Base-by-base conservation (phyloP, 2,797 vertebrate species). In the Poecile montanus region DNA sequence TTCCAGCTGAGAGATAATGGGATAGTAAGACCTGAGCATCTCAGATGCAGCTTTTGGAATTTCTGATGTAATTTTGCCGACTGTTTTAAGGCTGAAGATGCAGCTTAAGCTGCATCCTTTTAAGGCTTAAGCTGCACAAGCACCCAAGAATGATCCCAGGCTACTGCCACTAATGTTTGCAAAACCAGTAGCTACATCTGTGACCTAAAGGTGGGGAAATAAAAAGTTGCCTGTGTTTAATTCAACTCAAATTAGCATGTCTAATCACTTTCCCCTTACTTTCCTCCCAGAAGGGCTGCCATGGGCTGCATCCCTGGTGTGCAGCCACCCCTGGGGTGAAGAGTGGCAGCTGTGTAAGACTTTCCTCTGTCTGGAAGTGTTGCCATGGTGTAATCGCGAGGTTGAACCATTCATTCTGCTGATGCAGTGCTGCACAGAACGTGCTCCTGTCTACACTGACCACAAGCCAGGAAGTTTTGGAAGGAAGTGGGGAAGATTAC, bases 401-500 rank as follows among this genome's bases (percentile, higher is more conserved):
- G 63, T 56, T 93, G 61, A 92, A 66, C 80, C 68, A 74, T 83
- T 83, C 65, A 8, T 80, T 80, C 83, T 91, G 93, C 93, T 95
- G 94, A 93, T 87, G 91, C 91, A 79, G 34, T 1, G 53, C 84
- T 74, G 75, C 85, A 38, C 50, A 10, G 75, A 95, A 70, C 19
- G 0, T 53, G 71, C 82, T 94, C 81, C 85, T 92, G 74, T 94
- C 89, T 92, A 4, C 42, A 3, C 53, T 73, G 84, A 92, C 94
- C 96, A 57, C 94, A 92, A 73, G 86, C 38, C 94, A 95, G 95
- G 91, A 96, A 93, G 82, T 93, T 94, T 61, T 63, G 87, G 77
- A 88, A 84, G 87, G 89, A 92, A 96, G 92, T 67, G 90, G 85
- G 72, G 82, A 91, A 80, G 85, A 50, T 91, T 71, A 57, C n/a